Conservation (phyloP, 2,797 vertebrate species). For the Pagetopsis macropterus region DNA sequence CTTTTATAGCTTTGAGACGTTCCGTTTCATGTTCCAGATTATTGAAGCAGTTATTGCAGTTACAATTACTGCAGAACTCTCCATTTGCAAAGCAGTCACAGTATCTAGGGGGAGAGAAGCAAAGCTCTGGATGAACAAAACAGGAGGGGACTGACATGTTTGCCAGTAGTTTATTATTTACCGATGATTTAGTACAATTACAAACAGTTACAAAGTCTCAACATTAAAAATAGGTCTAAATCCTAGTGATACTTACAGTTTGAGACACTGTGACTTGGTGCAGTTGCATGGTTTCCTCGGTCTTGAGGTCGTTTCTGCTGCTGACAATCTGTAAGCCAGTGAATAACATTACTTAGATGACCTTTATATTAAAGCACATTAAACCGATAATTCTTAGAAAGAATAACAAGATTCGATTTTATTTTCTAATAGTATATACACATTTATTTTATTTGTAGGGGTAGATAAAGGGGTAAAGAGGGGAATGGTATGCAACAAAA, state of each 20-base stretch:
- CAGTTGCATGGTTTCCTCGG: conserved; percentile 98
- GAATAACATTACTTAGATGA: background rate
- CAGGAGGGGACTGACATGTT: background rate
- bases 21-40: conserved; percentile 98
- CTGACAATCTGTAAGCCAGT: conserved; percentile 71
- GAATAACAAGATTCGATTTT: background rate
- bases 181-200: too few relatives aligned
- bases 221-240: background rate
- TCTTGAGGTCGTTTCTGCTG: conserved; percentile 90
- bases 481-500: too few relatives aligned
- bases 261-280: conserved; percentile 98
- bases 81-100: conserved; percentile 99
- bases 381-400: background rate
- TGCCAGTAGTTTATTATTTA: too few relatives aligned
- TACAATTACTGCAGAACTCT: conserved; percentile 99
- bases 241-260: conserved; percentile 88
- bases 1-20: conserved; percentile 98
- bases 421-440: background rate
- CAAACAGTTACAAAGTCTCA: background rate
- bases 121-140: background rate
- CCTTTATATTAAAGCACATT: background rate
- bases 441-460: too few relatives aligned
- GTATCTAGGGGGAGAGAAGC: conserved; percentile 82
- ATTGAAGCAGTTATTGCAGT: conserved; percentile 99
- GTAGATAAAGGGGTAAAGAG: too few relatives aligned